Percentiles rank a stretch among this genome's conserved stretches.
Evolutionary conservation across 2,113 vertebrate species (phyloP).

Genomic region (Callionymus lyra): DNA sequence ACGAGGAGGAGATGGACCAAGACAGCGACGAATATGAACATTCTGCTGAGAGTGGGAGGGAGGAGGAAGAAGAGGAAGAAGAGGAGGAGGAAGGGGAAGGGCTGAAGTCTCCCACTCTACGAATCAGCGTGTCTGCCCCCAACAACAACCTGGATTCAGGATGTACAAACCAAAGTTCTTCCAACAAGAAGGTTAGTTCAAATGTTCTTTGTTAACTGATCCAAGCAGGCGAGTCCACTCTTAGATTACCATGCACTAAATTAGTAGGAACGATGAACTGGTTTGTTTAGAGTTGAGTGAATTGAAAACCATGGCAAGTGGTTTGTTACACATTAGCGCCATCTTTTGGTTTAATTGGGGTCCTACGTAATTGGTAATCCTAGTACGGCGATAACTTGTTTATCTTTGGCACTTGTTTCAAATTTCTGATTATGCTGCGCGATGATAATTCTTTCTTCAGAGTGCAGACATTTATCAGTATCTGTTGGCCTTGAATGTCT

Average conservation of each 20-base stretch:
- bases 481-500: background rate
- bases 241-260: too few relatives aligned
- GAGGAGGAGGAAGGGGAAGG: slow-evolving; percentile 77
- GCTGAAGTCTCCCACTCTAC: slow-evolving; percentile 59
- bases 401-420: too few relatives aligned
- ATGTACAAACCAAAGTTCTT: slow-evolving; percentile 76
- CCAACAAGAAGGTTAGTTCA: slow-evolving; percentile 86
- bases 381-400: too few relatives aligned
- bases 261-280: too few relatives aligned
- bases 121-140: slow-evolving; percentile 79
- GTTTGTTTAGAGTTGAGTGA: too few relatives aligned
- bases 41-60: slow-evolving; percentile 87
- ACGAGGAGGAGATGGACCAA: slow-evolving; percentile 98
- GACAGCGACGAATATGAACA: slow-evolving; percentile 97
- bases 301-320: too few relatives aligned
- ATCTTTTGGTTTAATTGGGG: slow-evolving; percentile 36
- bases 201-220: slow-evolving; percentile 1
- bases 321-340: slow-evolving; percentile 29
- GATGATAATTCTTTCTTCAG: too few relatives aligned
- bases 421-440: too few relatives aligned
- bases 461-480: too few relatives aligned
- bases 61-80: slow-evolving; percentile 82
- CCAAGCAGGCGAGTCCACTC: too few relatives aligned
- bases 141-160: slow-evolving; percentile 77
- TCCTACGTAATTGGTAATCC: slow-evolving; percentile 3